phyloP scores from a whole-genome alignment of 1,140 invertebrate genomes.

The Palaemon carinicauda region DNA sequence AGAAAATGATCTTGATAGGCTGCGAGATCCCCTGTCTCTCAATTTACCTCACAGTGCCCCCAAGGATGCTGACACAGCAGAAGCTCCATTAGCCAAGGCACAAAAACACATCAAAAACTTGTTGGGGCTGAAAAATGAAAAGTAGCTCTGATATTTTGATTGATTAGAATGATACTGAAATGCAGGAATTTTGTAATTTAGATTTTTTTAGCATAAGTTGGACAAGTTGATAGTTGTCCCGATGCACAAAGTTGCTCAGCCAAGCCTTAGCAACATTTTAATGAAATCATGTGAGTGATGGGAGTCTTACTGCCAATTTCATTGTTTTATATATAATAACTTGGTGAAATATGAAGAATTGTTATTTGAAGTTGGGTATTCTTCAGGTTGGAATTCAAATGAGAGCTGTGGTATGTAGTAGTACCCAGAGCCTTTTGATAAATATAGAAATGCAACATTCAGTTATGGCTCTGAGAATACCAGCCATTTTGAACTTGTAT shows the following conservation, averaged over 20 bases:
- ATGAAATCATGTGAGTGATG: neutral
- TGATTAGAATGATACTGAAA: neutral
- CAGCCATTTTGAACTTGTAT: too few species aligned
- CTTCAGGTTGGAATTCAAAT: too few species aligned
- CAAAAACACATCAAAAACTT: conserved; percentile 37
- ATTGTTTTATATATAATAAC: neutral
- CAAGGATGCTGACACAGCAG: conserved; percentile 4
- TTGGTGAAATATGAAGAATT: neutral
- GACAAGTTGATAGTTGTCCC: conserved; percentile 21
- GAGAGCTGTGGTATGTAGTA: too few species aligned
- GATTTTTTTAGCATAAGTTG: neutral
- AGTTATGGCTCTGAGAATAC: too few species aligned
- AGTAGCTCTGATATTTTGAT: conserved; percentile 26
- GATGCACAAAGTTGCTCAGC: conserved; percentile 33
- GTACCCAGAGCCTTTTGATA: too few species aligned
- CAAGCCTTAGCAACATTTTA: neutral
- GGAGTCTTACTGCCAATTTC: conserved; percentile 21
- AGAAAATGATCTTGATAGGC: conserved; percentile 78
- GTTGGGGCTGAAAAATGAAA: conserved; percentile 29
- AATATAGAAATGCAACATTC: too few species aligned
- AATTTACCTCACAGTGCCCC: conserved; percentile 39
- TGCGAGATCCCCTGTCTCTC: conserved; percentile 71
- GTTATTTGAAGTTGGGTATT: too few species aligned
- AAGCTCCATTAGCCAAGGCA: conserved; percentile 36
- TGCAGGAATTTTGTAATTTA: neutral